Base-by-base conservation (phyloP, 2,888 invertebrate genomes). In the Dugesia japonica region DNA sequence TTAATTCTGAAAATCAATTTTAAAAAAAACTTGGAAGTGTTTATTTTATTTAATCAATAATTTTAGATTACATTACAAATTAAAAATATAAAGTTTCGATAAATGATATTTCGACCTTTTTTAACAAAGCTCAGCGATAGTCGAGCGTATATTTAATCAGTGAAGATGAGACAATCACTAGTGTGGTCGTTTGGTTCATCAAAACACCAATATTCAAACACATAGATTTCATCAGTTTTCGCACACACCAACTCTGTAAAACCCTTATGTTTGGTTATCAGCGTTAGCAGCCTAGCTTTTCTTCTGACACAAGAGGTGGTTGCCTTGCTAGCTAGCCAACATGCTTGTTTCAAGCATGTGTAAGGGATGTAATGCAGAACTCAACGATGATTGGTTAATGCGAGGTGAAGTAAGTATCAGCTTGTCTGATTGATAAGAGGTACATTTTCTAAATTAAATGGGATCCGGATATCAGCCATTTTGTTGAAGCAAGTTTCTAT, bases 161-260 rank as follows among this genome's bases (percentile, higher is more conserved):
- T n/a, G 56, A 56, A 56, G 56, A 56, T 56, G 56, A 56, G 56
- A 56, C 56, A 56, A 56, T 56, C 56, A n/a, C 56, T 23, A 56
- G 56, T 56, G 56, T 56, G 4, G 56, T 56, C 56, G 56, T 56
- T 20, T 56, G 56, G 56, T 56, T 56, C 56, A 56, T 56, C 56
- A 56, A 56, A 56, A 56, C 56, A 56, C 56, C 56, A 56, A 56
- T n/a, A n/a, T 56, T 56, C 56, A 56, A 56, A 56, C 56, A 56
- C 56, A 38, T 38, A 56, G 56, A 56, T 56, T 56, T 56, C 56
- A n/a, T 56, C 56, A 56, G 56, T 56, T 56, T 56, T 56, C 56
- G 56, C 56, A 56, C 56, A 56, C 56, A 56, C 56, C 4, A 56
- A 56, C 56, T 56, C 56, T 56, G 56, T n/a, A 56, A 23, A 56